A percentile compares a stretch with the other conserved stretches of the same genome.
These are phyloP conservation scores for Colinus virginianus DNA, from an alignment of 2,113 vertebrate genomes.

Conservation along the genomic window DNA sequence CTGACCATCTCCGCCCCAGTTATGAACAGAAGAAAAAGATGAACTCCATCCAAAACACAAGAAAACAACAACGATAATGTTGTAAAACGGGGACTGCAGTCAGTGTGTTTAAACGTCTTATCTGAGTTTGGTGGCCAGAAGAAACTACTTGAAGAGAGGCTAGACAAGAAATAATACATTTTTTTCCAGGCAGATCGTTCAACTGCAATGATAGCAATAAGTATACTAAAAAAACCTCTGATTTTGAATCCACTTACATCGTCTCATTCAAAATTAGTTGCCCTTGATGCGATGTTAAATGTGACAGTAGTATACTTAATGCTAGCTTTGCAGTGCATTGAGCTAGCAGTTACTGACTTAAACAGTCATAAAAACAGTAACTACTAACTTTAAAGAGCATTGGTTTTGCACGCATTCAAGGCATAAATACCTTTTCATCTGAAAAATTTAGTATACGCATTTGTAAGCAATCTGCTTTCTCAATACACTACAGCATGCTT, in stretches of 20 bases:
- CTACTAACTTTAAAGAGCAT: background rate
- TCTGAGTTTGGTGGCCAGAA: background rate
- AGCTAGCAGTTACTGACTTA: background rate
- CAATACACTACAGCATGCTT: background rate
- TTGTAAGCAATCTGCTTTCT: background rate
- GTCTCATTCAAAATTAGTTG: background rate
- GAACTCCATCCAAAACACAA: background rate
- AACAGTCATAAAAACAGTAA: background rate
- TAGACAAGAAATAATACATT: background rate
- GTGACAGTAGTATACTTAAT: background rate
- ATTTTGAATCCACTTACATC: background rate
- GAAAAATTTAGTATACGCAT: background rate
- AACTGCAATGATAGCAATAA: background rate
- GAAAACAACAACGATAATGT: background rate
- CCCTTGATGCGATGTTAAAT: background rate
- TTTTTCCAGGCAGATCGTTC: background rate
- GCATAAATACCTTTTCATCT: background rate
- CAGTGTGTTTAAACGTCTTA: background rate
- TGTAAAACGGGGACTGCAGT: background rate
- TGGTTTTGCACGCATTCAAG: background rate
- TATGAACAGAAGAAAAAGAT: background rate
- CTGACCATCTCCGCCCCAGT: background rate
- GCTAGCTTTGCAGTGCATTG: background rate
- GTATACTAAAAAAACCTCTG: rapidly evolving
- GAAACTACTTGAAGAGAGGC: background rate